These are phyloP conservation scores for Theretra japonica DNA, from an alignment of 2,888 invertebrate genomes.

Conservation along the genomic window DNA sequence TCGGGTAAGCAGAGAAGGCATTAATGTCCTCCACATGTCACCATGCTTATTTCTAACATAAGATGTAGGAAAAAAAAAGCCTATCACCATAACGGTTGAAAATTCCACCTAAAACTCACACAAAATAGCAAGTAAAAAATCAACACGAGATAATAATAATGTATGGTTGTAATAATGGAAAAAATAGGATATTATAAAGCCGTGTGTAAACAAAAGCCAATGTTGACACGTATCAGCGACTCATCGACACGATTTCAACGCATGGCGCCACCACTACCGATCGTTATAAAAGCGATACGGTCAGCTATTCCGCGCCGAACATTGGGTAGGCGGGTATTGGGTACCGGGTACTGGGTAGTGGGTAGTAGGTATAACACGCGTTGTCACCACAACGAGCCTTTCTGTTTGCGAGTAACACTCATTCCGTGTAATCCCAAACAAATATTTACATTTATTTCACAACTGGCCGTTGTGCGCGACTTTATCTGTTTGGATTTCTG, in stretches of 20 bases:
- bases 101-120: no score
- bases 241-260: neutral
- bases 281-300: conserved; percentile 40
- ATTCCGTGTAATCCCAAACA: conserved; percentile 60
- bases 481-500: no score
- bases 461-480: conserved; percentile 35
- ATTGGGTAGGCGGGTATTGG: neutral
- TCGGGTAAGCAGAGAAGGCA: no score
- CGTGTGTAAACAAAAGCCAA: neutral
- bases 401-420: conserved; percentile 49
- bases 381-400: conserved; percentile 30
- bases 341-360: neutral
- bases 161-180: no score
- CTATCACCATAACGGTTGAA: no score
- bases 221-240: neutral
- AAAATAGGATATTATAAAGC: neutral
- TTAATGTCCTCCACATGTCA: no score
- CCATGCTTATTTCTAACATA: no score
- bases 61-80: no score
- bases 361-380: neutral
- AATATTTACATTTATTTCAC: conserved; percentile 60
- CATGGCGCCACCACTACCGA: conserved; percentile 4
- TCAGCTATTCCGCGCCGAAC: conserved; percentile 37
- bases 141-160: no score
- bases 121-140: no score